phyloP scores from a whole-genome alignment of 2,888 invertebrate species.

The Ennomos fuscantarius region DNA sequence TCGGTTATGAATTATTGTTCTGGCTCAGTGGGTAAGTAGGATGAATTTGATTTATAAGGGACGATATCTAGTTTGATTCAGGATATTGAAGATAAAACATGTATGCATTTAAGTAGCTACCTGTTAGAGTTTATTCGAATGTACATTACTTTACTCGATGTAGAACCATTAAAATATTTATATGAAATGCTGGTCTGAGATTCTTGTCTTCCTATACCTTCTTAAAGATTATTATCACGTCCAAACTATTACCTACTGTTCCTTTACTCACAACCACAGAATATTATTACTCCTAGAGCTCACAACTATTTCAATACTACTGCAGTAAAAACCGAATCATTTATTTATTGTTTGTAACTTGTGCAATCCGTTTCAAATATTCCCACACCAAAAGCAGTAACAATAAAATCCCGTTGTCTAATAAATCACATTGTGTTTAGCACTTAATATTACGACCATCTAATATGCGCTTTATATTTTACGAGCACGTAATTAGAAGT shows the following conservation, averaged over 20 bases:
- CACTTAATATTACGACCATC: slow-evolving; percentile 27
- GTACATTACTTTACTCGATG: too few relatives aligned
- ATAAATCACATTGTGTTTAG: slow-evolving; percentile 10
- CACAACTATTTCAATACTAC: too few relatives aligned
- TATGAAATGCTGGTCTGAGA: too few relatives aligned
- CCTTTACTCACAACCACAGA: too few relatives aligned
- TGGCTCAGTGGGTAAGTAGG: slow-evolving; percentile 61
- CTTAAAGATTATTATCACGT: too few relatives aligned
- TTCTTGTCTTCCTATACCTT: too few relatives aligned
- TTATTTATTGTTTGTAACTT: neutral
- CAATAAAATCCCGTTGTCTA: slow-evolving; percentile 17
- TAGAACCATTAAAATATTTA: too few relatives aligned
- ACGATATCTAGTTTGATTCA: neutral
- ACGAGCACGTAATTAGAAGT: slow-evolving; percentile 30
- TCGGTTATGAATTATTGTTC: slow-evolving; percentile 62
- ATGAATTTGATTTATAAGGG: slow-evolving; percentile 53
- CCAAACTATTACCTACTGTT: too few relatives aligned
- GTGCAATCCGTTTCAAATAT: slow-evolving; percentile 7
- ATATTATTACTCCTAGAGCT: too few relatives aligned
- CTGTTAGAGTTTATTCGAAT: too few relatives aligned
- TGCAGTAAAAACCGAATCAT: neutral
- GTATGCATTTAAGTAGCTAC: too few relatives aligned
- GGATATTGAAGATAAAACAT: neutral
- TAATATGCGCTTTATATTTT: slow-evolving; percentile 16
- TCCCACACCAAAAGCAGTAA: slow-evolving; percentile 5